Percentiles rank a stretch among this genome's conserved stretches.
Conservation (phyloP, 2,113 vertebrate genomes). For the Campylomormyrus numenius region DNA sequence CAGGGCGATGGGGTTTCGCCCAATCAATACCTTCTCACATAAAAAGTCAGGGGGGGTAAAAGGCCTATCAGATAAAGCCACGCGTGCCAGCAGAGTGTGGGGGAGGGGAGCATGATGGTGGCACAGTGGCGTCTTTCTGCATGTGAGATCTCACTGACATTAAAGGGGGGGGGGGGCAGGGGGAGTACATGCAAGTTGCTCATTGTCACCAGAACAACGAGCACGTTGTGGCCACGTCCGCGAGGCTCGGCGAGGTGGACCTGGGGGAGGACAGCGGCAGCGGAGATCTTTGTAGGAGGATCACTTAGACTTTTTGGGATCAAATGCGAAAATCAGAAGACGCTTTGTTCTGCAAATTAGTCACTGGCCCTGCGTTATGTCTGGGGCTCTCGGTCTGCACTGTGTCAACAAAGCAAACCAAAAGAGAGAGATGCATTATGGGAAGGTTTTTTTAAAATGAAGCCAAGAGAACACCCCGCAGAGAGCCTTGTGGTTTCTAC, state of each 20-base stretch:
- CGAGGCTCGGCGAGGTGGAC: neutral
- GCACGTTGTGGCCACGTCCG: neutral
- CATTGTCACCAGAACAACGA: conserved; percentile 1
- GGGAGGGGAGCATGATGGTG: neutral
- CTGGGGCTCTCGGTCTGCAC: neutral
- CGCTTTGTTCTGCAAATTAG: neutral
- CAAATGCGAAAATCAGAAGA: neutral
- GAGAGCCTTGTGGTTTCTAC: neutral
- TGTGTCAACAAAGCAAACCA: neutral
- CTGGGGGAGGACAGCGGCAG: neutral
- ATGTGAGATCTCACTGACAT: neutral
- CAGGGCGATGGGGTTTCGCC: neutral
- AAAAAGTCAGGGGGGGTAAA: neutral
- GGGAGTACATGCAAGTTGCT: neutral
- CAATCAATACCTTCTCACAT: neutral
- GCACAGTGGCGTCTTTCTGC: neutral
- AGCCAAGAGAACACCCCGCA: neutral
- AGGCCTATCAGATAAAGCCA: conserved; percentile 18
- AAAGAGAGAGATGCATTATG: neutral
- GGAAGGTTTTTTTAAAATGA: neutral
- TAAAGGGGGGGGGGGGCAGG: neutral
- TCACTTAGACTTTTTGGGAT: neutral
- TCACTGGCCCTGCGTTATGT: neutral
- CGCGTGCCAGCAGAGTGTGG: neutral
- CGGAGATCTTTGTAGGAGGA: neutral